Evolutionary conservation across 2,888 invertebrate species (phyloP), one percentile per base, ranked within the genome.

Genomic region (Archips crataeganus): DNA sequence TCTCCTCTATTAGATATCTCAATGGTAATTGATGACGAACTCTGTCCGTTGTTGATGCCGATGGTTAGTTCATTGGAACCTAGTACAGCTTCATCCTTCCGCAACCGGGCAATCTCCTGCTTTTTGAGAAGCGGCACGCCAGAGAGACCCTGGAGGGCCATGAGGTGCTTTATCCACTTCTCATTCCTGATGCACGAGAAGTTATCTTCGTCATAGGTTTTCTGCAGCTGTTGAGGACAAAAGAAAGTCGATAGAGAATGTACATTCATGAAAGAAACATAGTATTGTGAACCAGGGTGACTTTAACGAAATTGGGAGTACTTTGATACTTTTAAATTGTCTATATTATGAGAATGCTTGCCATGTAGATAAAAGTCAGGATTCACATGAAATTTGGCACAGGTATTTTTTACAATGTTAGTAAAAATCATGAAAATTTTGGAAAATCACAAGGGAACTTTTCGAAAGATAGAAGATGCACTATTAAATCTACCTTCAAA

Each of bases 81-180:
- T 5, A 81, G 45, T 0, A 11, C 62, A 1, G 81, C 75, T n/a
- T 81, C 75, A 23, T 79, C 80, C 70, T 80, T 82, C 54, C 36
- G 34, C 2, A 73, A 13, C 10, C 81, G 74, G 2, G 77, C 76
- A 13, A 89, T 71, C 75, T 93, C 92, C 13, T 85, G 80, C 0
- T 87, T 82, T 15, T 81, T 86, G 47, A 93, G 61, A 3, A 92
- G 65, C 15, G 81, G 79, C 0, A 77, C 62, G 0, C 89, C 87
- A 0, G 89, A 85, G 0, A 79, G 69, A 2, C 78, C 79, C 75
- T 91, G 87, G 71, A 88, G 77, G 0, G 76, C 72, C 65, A 85
- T 82, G 2, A 92, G 79, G 15, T 87, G 88, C 32, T 84, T 83
- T 6, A 92, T 84, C 86, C 88, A 89, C 66, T 85, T 88, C 60